These are phyloP conservation scores for Odiellus spinosus DNA, from an alignment of 2,888 invertebrate species.

Conservation along the genomic window DNA sequence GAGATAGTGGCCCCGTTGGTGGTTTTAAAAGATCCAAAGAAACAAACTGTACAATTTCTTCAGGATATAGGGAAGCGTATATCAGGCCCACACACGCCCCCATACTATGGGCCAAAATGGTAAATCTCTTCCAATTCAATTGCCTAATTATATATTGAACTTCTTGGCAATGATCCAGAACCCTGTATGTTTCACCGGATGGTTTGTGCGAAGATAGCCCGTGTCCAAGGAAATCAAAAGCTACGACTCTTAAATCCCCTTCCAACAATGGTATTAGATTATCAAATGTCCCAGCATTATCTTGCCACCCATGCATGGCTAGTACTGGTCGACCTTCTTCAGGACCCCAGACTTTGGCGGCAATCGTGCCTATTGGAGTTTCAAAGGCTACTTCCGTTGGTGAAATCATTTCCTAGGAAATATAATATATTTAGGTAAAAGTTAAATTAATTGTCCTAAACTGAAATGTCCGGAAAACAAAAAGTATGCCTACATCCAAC, in stretches of 20 bases:
- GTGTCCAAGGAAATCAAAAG: slow-evolving; percentile 17
- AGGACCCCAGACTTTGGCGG: slow-evolving; percentile 49
- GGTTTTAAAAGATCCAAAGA: slow-evolving; percentile 21
- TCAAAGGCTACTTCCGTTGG: no score
- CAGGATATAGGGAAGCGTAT: slow-evolving; percentile 27
- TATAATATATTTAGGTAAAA: no score
- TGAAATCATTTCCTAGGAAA: no score
- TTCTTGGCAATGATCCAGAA: slow-evolving; percentile 10
- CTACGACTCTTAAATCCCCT: slow-evolving; percentile 13
- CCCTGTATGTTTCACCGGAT: slow-evolving; percentile 13
- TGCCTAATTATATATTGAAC: slow-evolving; percentile 13
- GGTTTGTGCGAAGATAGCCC: slow-evolving; percentile 18
- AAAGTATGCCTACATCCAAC: no score
- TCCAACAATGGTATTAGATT: slow-evolving; percentile 37
- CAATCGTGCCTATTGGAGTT: slow-evolving; percentile 14
- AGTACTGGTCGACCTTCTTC: slow-evolving; percentile 44
- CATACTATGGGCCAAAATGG: slow-evolving; percentile 25
- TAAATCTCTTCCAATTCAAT: slow-evolving; percentile 15
- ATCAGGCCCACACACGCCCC: slow-evolving; percentile 35
- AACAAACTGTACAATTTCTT: slow-evolving; percentile 25
- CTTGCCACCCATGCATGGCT: slow-evolving; percentile 21
- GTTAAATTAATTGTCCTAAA: no score
- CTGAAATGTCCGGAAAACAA: no score
- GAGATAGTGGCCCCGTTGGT: slow-evolving; percentile 6
- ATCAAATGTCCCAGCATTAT: slow-evolving; percentile 21